Evolutionary conservation across 2,113 vertebrate genomes (phyloP).

Genomic region (Grantiella picta): DNA sequence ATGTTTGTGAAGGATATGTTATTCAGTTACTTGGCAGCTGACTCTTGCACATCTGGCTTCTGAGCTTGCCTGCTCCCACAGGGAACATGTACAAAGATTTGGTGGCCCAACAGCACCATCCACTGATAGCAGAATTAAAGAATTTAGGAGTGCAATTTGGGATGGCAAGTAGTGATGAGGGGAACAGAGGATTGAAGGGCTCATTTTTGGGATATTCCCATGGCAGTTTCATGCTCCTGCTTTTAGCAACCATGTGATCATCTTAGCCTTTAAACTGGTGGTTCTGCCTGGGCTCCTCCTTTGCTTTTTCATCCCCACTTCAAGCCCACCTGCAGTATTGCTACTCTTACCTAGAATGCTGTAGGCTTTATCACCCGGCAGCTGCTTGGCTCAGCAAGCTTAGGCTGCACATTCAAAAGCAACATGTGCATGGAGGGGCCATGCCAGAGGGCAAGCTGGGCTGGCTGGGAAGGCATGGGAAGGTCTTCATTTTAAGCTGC

Average conservation of each 20-base stretch:
- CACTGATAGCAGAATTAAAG: background rate
- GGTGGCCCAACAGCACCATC: background rate
- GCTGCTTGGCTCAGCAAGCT: background rate
- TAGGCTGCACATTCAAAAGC: background rate
- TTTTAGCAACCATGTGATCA: background rate
- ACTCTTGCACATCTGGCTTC: background rate
- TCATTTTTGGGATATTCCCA: background rate
- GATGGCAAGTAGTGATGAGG: rapidly evolving
- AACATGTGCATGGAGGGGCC: background rate
- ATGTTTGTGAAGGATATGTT: background rate
- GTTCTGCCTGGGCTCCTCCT: background rate
- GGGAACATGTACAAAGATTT: background rate
- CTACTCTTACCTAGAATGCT: background rate
- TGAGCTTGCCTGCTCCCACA: background rate
- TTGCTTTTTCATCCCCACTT: background rate
- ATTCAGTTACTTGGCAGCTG: background rate
- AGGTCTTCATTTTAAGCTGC: background rate
- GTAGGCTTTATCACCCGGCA: background rate
- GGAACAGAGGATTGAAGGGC: background rate
- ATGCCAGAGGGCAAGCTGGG: background rate
- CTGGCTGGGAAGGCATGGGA: background rate
- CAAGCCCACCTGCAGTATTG: background rate
- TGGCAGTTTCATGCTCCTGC: background rate
- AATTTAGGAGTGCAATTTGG: background rate
- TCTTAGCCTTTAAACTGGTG: background rate